These are phyloP conservation scores for Plebejus melissa DNA, from an alignment of 2,888 invertebrate species.

Conservation along the genomic window DNA sequence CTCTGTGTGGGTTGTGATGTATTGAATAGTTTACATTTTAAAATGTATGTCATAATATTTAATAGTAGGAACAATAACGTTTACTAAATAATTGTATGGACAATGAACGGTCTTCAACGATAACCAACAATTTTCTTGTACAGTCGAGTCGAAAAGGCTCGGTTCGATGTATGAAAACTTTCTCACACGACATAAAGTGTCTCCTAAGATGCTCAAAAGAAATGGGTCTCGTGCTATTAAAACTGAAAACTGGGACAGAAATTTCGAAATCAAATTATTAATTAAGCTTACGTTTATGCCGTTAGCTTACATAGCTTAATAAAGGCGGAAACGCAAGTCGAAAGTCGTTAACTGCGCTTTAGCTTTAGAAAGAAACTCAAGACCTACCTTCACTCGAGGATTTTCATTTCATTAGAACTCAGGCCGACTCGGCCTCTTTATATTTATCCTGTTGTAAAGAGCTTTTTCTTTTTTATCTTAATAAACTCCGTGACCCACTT, in stretches of 20 bases:
- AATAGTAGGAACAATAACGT: background rate
- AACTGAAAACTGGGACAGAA: conserved; percentile 49
- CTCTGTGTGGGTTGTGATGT: background rate
- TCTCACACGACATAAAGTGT: conserved; percentile 16
- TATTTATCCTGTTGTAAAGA: conserved; percentile 29
- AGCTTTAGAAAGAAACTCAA: conserved; percentile 59
- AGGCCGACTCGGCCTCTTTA: conserved; percentile 41
- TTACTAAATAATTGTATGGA: background rate
- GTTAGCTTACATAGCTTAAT: conserved; percentile 63
- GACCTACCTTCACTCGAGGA: conserved; percentile 57
- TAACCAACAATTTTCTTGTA: background rate
- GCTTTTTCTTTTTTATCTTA: conserved; percentile 24
- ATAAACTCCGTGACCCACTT: conserved; percentile 15
- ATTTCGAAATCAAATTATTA: conserved; percentile 62
- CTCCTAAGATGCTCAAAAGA: conserved; percentile 33
- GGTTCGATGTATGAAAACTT: background rate
- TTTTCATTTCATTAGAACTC: conserved; percentile 62
- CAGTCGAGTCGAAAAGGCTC: background rate
- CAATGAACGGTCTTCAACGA: background rate
- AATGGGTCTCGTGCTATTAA: conserved; percentile 32
- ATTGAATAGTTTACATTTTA: background rate
- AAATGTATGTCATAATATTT: background rate
- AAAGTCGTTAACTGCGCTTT: conserved; percentile 63
- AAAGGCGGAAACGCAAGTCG: conserved; percentile 55
- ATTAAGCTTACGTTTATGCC: conserved; percentile 60